Evolutionary conservation across 2,888 invertebrate species (phyloP).

Genomic region (Spisula subtruncata): DNA sequence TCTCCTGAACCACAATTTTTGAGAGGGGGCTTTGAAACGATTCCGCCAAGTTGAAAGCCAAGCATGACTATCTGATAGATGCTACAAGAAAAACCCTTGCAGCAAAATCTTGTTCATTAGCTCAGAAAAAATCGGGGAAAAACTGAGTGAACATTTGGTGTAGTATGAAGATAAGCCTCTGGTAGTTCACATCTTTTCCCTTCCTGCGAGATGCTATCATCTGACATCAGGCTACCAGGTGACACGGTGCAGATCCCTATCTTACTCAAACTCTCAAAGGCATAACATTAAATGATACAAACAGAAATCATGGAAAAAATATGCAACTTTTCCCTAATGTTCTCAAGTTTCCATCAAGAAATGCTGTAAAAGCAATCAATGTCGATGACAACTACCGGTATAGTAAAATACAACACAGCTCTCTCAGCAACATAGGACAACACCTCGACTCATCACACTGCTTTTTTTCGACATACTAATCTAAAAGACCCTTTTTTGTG

Average conservation of each 20-base stretch:
- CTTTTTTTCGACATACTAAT: not conserved
- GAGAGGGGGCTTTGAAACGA: not conserved
- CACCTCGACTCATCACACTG: not conserved
- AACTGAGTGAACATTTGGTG: conserved; percentile 41
- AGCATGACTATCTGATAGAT: conserved; percentile 40
- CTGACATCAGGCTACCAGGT: conserved; percentile 63
- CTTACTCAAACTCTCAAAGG: not conserved
- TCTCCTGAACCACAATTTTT: not conserved
- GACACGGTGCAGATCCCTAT: conserved; percentile 62
- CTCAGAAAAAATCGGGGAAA: conserved; percentile 47
- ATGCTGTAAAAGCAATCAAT: conserved; percentile 14
- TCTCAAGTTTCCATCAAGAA: not conserved
- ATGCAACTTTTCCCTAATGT: not conserved
- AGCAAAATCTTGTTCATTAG: conserved; percentile 53
- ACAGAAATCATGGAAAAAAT: conserved; percentile 18
- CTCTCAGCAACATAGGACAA: not conserved
- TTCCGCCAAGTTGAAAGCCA: not conserved
- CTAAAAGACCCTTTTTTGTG: too few relatives aligned
- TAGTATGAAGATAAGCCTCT: conserved; percentile 53
- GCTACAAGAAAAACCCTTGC: conserved; percentile 10
- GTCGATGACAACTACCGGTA: not conserved
- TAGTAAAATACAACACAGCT: not conserved
- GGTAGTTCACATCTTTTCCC: conserved; percentile 41
- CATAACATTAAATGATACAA: conserved; percentile 20
- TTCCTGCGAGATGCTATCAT: conserved; percentile 59